Evolutionary conservation across 2,113 vertebrate species (phyloP).

Genomic region (Rynchops niger): DNA sequence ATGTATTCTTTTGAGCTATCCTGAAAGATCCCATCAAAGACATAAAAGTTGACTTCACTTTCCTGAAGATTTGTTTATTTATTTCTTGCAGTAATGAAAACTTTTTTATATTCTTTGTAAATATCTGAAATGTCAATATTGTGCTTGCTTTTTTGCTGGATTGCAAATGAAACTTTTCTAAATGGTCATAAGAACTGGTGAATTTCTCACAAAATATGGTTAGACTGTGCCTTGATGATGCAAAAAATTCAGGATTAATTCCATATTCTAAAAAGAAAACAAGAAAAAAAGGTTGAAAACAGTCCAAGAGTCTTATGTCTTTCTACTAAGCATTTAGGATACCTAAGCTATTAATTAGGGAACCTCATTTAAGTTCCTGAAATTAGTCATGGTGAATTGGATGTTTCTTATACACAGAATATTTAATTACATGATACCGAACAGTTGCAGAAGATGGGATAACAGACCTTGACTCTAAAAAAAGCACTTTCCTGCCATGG

Average conservation of each 20-base stretch:
- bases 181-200: neutral
- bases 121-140: neutral
- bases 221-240: neutral
- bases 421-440: neutral
- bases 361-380: neutral
- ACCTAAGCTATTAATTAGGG: neutral
- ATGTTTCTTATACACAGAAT: neutral
- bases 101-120: neutral
- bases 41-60: neutral
- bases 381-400: neutral
- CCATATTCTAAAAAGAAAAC: neutral
- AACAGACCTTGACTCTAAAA: neutral
- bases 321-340: neutral
- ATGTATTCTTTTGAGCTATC: neutral
- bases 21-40: neutral
- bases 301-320: neutral
- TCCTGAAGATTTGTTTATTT: neutral
- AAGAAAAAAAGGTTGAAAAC: neutral
- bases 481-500: neutral
- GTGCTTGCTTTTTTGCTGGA: neutral
- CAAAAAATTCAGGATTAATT: neutral
- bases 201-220: neutral
- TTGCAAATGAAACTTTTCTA: neutral
- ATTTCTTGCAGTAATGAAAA: neutral
- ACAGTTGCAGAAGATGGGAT: neutral